Base-by-base conservation (phyloP, 2,797 vertebrate genomes). In the Acipenser ruthenus region DNA sequence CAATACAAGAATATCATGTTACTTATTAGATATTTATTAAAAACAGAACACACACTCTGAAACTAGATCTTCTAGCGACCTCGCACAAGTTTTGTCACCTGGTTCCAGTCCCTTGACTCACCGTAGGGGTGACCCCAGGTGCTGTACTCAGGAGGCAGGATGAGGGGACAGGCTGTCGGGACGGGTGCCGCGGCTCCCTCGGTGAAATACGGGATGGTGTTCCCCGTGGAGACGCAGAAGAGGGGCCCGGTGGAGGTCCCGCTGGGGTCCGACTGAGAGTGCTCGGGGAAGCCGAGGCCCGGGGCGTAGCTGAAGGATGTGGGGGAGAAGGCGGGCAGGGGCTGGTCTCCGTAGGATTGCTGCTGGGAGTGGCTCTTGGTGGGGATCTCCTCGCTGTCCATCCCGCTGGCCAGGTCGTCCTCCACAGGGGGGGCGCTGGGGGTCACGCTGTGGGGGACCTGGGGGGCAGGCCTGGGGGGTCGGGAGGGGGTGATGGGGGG, bases 291-390 rank as follows among this genome's bases (percentile, higher is more conserved):
- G 60, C 80, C 88, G 0, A 86, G 84, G 1, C 89, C 89, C 0
- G 93, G 87, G 0, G 87, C 80, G 0, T 91, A 89, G 79, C 85
- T 83, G 6, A 92, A 90, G 0, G 73, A 83, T 59, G 68, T 73
- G 49, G 75, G 75, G 8, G 87, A 86, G 83, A 89, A 80, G 63
- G 78, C 72, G 72, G 52, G 9, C 23, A 37, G 23, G 9, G 83
- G 72, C 0, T 80, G 76, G 68, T 78, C 82, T 51, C 82, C 79
- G 0, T 77, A 79, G 1, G 80, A 78, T 70, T 94, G 94, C 83
- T 95, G 94, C 84, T 97, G 96, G 1, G 94, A 95, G 82, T 97
- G 95, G 74, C 93, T 95, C 82, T 98, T 96, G 70, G 95, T 95
- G 49, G 93, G 91, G 68, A 97, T 89, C 60, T 87, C 90, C 72